Conservation (phyloP, 2,888 invertebrate species). For the Orthosia cruda region DNA sequence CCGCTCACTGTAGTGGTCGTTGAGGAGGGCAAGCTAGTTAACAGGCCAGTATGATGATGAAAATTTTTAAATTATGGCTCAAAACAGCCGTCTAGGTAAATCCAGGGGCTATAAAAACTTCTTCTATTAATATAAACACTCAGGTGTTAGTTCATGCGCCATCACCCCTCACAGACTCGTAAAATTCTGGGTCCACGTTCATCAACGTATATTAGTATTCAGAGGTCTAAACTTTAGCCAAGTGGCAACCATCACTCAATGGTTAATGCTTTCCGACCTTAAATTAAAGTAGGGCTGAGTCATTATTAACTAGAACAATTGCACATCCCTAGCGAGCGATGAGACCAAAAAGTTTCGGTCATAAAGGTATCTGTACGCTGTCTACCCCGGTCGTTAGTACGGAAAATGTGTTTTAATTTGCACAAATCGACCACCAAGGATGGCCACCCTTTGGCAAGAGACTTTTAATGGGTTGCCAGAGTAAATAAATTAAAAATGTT, state of each 20-base stretch:
- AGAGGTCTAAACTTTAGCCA: constrained; percentile 53
- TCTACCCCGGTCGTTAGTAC: constrained; percentile 40
- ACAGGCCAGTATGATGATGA: neutral
- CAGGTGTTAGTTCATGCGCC: constrained; percentile 33
- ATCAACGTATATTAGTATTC: constrained; percentile 67
- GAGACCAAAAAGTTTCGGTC: constrained; percentile 71
- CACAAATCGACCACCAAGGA: constrained; percentile 67
- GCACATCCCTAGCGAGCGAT: constrained; percentile 68
- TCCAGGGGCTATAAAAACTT: constrained; percentile 46
- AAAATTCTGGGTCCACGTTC: constrained; percentile 56
- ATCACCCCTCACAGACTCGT: constrained; percentile 48
- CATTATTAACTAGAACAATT: constrained; percentile 72
- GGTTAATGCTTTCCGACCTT: constrained; percentile 65
- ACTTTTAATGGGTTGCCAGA: constrained; percentile 61
- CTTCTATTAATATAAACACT: constrained; percentile 50
- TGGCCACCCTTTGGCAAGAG: constrained; percentile 40
- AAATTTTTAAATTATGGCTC: neutral
- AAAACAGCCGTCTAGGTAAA: neutral
- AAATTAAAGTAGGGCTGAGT: constrained; percentile 60
- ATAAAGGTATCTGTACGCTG: constrained; percentile 50
- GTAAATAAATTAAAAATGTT: constrained; percentile 66
- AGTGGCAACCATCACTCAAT: constrained; percentile 66
- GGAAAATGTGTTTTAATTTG: constrained; percentile 69
- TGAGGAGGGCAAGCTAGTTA: neutral
- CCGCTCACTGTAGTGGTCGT: too few relatives aligned